Evolutionary conservation across 2,888 invertebrate genomes (phyloP).

Genomic region (Hydrotaea diabolus): DNA sequence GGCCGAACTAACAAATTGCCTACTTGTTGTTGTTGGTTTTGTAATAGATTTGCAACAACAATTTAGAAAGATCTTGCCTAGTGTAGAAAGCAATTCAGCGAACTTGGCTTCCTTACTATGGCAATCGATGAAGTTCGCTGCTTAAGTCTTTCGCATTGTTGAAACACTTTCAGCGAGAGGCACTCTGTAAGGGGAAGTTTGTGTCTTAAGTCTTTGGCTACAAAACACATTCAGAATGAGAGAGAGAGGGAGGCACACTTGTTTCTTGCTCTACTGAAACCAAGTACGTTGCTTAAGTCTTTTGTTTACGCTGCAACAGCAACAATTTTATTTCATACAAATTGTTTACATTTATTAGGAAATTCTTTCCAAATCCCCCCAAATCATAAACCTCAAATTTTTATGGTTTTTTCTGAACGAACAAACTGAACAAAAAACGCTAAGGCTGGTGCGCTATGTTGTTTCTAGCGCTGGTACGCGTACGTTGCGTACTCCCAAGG

Average conservation of each 20-base stretch:
- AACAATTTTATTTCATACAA: slow-evolving; percentile 4
- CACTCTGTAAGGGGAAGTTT: not conserved
- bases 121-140: not conserved
- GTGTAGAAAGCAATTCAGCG: no score
- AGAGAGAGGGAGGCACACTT: no score
- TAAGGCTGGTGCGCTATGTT: slow-evolving; percentile 29
- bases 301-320: slow-evolving; percentile 28
- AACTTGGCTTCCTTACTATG: no score
- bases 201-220: slow-evolving; percentile 35
- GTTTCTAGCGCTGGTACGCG: not conserved
- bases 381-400: slow-evolving; percentile 49
- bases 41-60: no score
- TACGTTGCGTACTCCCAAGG: slow-evolving; percentile 40
- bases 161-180: not conserved
- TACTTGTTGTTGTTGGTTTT: no score
- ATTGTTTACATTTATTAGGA: slow-evolving; percentile 23
- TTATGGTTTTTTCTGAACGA: not conserved
- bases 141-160: slow-evolving; percentile 35
- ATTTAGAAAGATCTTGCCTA: no score
- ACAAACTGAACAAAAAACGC: not conserved
- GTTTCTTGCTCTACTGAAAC: not conserved
- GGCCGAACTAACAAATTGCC: no score
- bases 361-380: slow-evolving; percentile 25
- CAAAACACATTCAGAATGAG: no score
- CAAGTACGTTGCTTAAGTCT: slow-evolving; percentile 48